Conservation (phyloP, 2,888 invertebrate species). For the Ashinkailepas kermadecensis region DNA sequence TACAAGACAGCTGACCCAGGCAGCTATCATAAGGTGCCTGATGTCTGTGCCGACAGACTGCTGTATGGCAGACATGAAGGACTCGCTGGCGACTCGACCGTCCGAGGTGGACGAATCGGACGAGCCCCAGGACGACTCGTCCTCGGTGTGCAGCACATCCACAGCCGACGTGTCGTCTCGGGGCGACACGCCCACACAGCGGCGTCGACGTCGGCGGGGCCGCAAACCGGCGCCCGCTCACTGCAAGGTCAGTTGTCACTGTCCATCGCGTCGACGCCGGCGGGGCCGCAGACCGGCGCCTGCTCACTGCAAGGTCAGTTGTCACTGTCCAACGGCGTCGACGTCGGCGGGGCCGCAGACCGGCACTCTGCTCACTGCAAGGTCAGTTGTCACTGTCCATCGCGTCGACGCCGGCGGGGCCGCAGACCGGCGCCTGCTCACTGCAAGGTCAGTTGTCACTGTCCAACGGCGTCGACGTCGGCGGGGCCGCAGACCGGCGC, state of each 20-base stretch:
- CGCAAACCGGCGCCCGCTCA: slow-evolving; percentile 21
- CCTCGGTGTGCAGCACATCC: slow-evolving; percentile 70
- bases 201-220: slow-evolving; percentile 32
- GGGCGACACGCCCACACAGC: slow-evolving; percentile 69
- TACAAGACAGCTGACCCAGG: too few species aligned
- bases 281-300: slow-evolving; percentile 24
- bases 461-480: slow-evolving; percentile 40
- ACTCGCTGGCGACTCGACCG: neutral
- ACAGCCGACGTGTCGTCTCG: slow-evolving; percentile 71
- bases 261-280: too few species aligned
- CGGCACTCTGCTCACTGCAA: slow-evolving; percentile 18
- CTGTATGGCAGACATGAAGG: neutral
- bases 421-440: slow-evolving; percentile 20
- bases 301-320: slow-evolving; percentile 9
- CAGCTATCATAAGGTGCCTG: too few species aligned
- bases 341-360: slow-evolving; percentile 31
- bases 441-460: neutral
- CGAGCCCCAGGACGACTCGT: slow-evolving; percentile 58
- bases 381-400: neutral
- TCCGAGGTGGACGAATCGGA: slow-evolving; percentile 1
- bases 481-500: slow-evolving; percentile 28
- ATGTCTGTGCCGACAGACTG: too few species aligned
- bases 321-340: slow-evolving; percentile 39
- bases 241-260: neutral
- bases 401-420: slow-evolving; percentile 32